phyloP scores from a whole-genome alignment of 2,797 vertebrate genomes.

The Phoebastria nigripes region DNA sequence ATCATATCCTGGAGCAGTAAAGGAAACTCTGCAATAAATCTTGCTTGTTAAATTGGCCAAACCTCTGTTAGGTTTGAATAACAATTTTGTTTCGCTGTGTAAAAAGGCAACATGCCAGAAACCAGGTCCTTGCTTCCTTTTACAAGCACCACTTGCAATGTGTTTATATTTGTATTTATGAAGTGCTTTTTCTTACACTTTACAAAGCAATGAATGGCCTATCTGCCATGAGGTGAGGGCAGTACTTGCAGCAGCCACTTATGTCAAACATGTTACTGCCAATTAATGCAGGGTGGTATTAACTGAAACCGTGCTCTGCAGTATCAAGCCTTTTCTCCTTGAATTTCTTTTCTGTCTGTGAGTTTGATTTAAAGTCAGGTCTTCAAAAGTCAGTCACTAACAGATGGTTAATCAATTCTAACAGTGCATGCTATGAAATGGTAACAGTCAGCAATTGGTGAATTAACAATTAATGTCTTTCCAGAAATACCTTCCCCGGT shows the following conservation, averaged over 20 bases:
- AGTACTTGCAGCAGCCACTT: slow-evolving; percentile 38
- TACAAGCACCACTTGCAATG: slow-evolving; percentile 59
- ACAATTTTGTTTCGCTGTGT: slow-evolving; percentile 61
- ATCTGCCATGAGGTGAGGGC: slow-evolving; percentile 38
- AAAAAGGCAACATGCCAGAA: slow-evolving; percentile 45
- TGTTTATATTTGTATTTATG: slow-evolving; percentile 73
- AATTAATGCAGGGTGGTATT: slow-evolving; percentile 61
- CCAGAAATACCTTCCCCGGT: slow-evolving; percentile 6
- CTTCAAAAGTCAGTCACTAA: slow-evolving; percentile 48
- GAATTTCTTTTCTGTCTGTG: slow-evolving; percentile 16
- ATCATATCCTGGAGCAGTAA: slow-evolving; percentile 63
- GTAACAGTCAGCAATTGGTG: background rate
- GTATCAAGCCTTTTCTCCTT: slow-evolving; percentile 6
- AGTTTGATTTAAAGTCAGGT: slow-evolving; percentile 50
- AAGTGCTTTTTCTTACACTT: slow-evolving; percentile 69
- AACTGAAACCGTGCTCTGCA: slow-evolving; percentile 22
- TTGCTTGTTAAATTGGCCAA: slow-evolving; percentile 64
- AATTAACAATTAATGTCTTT: slow-evolving; percentile 29
- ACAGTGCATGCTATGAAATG: background rate
- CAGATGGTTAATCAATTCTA: slow-evolving; percentile 53
- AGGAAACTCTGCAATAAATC: slow-evolving; percentile 64
- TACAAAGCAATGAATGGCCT: slow-evolving; percentile 43
- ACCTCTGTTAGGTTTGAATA: slow-evolving; percentile 57
- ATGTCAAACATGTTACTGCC: slow-evolving; percentile 38
- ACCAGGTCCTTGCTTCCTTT: slow-evolving; percentile 54